Evolutionary conservation across 53 echinoderm and acorn worm species (phyloP).

Genomic region (Temnopleurus reevesii): DNA sequence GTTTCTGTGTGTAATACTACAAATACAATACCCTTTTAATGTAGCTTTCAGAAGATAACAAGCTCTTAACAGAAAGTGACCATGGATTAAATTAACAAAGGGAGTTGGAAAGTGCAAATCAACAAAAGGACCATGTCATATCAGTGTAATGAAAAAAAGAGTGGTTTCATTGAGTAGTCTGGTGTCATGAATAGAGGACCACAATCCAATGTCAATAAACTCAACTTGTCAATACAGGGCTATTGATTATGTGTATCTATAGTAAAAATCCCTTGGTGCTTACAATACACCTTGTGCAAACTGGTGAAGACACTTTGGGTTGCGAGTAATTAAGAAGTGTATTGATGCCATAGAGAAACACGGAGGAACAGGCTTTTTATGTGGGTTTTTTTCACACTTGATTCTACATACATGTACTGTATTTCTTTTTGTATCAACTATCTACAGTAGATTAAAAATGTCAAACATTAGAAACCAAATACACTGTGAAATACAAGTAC

Average conservation of each 20-base stretch:
- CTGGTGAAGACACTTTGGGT: too few species aligned
- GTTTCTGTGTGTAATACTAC: neutral
- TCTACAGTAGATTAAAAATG: too few species aligned
- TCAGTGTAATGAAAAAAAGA: neutral
- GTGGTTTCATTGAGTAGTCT: neutral
- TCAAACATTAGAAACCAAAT: too few species aligned
- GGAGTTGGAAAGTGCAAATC: neutral
- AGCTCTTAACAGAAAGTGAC: neutral
- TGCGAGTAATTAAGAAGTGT: too few species aligned
- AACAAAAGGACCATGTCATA: neutral
- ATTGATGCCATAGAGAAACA: too few species aligned
- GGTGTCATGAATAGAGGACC: neutral
- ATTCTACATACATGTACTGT: too few species aligned
- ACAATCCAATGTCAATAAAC: slow-evolving; percentile 12
- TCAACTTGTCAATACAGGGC: neutral
- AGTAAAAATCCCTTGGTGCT: neutral
- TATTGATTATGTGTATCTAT: neutral
- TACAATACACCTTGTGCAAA: neutral
- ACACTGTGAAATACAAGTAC: too few species aligned
- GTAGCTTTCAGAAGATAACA: neutral
- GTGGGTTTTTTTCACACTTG: too few species aligned
- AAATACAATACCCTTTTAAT: neutral
- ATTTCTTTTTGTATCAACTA: too few species aligned
- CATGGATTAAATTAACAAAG: neutral
- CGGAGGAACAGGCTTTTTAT: too few species aligned